phyloP scores from a whole-genome alignment of 2,888 invertebrate species.

The Noctuana brunneofusca region DNA sequence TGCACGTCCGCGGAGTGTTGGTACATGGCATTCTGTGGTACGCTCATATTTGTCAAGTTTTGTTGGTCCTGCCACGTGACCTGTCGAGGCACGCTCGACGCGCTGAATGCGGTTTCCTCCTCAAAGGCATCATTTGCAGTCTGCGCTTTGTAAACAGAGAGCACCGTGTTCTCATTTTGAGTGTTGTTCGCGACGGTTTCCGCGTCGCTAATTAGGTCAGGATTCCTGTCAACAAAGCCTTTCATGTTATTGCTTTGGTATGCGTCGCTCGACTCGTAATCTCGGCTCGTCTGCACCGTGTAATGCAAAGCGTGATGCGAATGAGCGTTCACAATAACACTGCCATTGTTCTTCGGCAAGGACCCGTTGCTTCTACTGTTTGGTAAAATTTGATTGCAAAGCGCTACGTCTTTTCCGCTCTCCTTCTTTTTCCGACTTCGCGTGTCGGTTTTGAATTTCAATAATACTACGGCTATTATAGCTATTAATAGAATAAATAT shows the following conservation, averaged over 20 bases:
- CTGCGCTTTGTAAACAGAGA: conserved; percentile 75
- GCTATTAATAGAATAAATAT: conserved; percentile 86
- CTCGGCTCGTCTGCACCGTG: conserved; percentile 74
- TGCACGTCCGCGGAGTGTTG: conserved; percentile 89
- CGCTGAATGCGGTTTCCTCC: conserved; percentile 71
- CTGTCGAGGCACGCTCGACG: conserved; percentile 72
- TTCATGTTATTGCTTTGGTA: conserved; percentile 77
- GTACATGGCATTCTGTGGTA: conserved; percentile 82
- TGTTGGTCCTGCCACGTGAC: conserved; percentile 83
- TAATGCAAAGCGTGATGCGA: conserved; percentile 83
- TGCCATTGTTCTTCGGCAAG: conserved; percentile 81
- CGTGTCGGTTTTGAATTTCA: conserved; percentile 80
- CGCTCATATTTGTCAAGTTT: conserved; percentile 64
- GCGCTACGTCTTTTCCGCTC: conserved; percentile 84
- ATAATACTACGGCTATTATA: conserved; percentile 85
- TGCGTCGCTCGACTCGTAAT: conserved; percentile 82
- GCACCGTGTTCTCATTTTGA: conserved; percentile 72
- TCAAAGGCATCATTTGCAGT: conserved; percentile 67
- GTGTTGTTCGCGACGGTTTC: conserved; percentile 83
- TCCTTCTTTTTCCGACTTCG: conserved; percentile 80
- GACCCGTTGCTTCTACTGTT: conserved; percentile 74
- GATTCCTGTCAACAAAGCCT: conserved; percentile 87
- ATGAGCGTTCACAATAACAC: conserved; percentile 79
- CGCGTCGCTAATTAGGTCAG: conserved; percentile 90
- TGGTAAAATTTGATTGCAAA: conserved; percentile 81